A percentile compares a stretch with the other conserved stretches of the same genome.
phyloP scores from a whole-genome alignment of 2,797 vertebrate genomes.

The Lepilemur septentrionalis region DNA sequence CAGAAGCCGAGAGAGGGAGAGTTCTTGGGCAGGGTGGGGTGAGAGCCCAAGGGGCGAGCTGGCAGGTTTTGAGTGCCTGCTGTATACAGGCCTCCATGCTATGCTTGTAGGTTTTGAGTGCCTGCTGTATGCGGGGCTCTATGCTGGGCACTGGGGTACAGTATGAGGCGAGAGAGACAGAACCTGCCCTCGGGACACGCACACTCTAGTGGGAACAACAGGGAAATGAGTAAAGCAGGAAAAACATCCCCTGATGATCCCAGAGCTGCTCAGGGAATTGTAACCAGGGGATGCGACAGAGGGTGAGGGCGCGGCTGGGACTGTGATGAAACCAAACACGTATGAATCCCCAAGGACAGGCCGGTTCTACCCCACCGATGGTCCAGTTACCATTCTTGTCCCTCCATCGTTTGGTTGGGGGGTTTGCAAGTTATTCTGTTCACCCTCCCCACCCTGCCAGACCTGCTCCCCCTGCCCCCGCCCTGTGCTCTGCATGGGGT shows the following conservation, averaged over 20 bases:
- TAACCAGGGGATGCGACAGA: neutral
- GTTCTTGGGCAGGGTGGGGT: neutral
- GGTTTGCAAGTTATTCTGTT: neutral
- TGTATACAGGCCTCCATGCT: neutral
- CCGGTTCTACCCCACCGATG: no score
- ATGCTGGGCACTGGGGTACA: accelerated
- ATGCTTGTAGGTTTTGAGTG: neutral
- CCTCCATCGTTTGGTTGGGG: neutral
- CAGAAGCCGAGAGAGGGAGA: neutral
- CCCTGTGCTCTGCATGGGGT: neutral
- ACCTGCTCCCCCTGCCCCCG: no score
- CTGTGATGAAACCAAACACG: accelerated
- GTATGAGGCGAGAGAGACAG: neutral
- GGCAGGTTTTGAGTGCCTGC: neutral
- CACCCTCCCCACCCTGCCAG: neutral
- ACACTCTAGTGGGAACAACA: accelerated
- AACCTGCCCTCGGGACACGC: neutral
- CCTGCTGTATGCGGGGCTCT: neutral
- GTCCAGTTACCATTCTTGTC: neutral
- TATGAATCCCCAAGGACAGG: accelerated
- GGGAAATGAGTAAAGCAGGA: neutral
- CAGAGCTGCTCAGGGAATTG: neutral
- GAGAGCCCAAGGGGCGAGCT: no score
- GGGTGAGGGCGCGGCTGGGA: neutral
- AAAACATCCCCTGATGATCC: neutral